These are phyloP conservation scores for Catostomus latipinnis DNA, from an alignment of 2,797 vertebrate species.

Conservation along the genomic window DNA sequence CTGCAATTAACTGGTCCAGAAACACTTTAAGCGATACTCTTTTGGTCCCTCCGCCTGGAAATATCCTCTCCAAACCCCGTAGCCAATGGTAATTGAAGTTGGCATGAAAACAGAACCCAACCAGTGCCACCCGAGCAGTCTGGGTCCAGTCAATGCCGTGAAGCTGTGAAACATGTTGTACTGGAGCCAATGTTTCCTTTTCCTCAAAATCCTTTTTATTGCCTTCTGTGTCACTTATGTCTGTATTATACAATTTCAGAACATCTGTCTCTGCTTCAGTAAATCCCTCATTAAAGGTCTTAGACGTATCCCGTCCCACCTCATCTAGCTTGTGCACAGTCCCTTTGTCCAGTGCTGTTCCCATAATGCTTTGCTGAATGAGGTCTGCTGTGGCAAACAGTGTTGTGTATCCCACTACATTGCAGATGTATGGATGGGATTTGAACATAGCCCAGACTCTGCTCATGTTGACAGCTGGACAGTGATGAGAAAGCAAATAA, in stretches of 20 bases:
- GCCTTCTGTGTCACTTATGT: constrained; percentile 16
- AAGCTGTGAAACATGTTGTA: neutral
- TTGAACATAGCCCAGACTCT: constrained; percentile 73
- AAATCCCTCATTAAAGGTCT: constrained; percentile 1
- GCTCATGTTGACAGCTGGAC: constrained; percentile 69
- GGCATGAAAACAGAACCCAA: constrained; percentile 82
- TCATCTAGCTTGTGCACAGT: neutral
- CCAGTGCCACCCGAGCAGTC: constrained; percentile 74
- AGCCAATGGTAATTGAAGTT: constrained; percentile 85
- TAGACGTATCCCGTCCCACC: constrained; percentile 17
- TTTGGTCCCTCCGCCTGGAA: constrained; percentile 72
- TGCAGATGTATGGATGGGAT: constrained; percentile 77
- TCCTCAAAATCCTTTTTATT: neutral
- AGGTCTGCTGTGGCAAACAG: constrained; percentile 82
- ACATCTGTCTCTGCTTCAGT: constrained; percentile 5
- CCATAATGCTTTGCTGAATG: constrained; percentile 78
- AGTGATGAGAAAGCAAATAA: constrained; percentile 18
- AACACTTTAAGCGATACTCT: constrained; percentile 76
- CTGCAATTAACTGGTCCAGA: constrained; percentile 79
- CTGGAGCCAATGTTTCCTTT: constrained; percentile 22
- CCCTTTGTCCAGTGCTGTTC: constrained; percentile 46
- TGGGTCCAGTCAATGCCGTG: constrained; percentile 71
- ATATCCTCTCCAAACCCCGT: constrained; percentile 75
- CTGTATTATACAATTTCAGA: neutral
- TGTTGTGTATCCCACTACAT: constrained; percentile 78